Evolutionary conservation across 2,888 invertebrate genomes (phyloP).

Genomic region (Kuschelorhynchus macadamiae): DNA sequence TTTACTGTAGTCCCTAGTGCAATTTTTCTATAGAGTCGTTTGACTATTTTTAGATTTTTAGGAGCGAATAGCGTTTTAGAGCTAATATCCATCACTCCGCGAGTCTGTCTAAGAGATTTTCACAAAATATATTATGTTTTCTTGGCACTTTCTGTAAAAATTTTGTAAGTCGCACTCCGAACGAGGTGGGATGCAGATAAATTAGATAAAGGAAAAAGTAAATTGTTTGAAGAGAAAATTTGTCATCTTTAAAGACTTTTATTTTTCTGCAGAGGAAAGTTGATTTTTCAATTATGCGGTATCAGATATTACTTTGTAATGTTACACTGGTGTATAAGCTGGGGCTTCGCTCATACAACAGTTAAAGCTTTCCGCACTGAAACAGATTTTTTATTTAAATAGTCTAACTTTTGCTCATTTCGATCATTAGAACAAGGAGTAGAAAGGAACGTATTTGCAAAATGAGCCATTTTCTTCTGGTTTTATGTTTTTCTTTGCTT

Average conservation of each 20-base stretch:
- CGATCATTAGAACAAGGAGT: neutral
- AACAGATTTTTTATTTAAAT: too few species aligned
- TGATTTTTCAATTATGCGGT: neutral
- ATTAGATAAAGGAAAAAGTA: conserved; percentile 14
- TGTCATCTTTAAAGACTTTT: neutral
- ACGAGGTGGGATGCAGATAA: conserved; percentile 16
- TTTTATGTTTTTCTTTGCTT: neutral
- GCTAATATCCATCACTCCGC: conserved; percentile 32
- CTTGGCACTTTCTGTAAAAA: conserved; percentile 24
- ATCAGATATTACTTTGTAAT: neutral
- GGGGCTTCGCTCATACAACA: too few species aligned
- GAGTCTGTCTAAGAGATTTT: conserved; percentile 32
- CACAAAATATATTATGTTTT: conserved; percentile 32
- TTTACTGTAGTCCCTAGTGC: conserved; percentile 6
- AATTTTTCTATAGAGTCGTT: conserved; percentile 22
- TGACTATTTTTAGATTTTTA: conserved; percentile 18
- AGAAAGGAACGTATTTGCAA: too few species aligned
- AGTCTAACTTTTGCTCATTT: neutral
- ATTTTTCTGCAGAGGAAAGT: neutral
- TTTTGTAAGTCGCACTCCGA: conserved; percentile 10
- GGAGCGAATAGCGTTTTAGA: conserved; percentile 27
- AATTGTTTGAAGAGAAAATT: conserved; percentile 20
- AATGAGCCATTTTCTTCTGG: too few species aligned
- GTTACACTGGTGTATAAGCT: too few species aligned
- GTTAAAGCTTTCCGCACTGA: too few species aligned